Percentiles rank a stretch among this genome's conserved stretches.
phyloP scores from a whole-genome alignment of 2,113 vertebrate genomes.

The Callipepla californica region DNA sequence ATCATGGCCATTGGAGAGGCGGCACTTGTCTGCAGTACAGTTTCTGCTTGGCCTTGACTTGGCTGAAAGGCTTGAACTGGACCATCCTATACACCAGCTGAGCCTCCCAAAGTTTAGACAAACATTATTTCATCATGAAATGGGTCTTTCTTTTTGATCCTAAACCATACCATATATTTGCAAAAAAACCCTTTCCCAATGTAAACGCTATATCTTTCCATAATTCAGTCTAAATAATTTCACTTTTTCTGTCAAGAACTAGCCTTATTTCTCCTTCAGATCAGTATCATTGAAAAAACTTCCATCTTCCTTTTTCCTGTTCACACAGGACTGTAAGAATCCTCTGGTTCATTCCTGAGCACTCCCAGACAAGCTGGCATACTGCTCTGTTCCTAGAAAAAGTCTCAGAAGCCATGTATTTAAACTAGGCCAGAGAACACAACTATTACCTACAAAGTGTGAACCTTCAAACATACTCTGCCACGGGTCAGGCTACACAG shows the following conservation, averaged over 20 bases:
- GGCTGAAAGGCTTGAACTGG: neutral
- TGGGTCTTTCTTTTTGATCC: neutral
- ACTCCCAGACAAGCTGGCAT: too few relatives aligned
- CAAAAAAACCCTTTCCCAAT: neutral
- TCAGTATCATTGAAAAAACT: neutral
- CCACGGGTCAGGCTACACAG: neutral
- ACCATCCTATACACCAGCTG: neutral
- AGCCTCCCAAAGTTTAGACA: neutral
- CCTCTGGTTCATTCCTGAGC: rapidly evolving
- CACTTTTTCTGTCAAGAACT: neutral
- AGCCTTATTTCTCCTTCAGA: neutral
- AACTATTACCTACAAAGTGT: neutral
- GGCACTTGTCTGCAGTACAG: neutral
- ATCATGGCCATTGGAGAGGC: neutral
- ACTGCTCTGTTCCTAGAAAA: neutral
- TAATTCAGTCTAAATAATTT: neutral
- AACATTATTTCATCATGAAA: neutral
- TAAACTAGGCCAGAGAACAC: neutral
- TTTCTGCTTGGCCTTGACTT: neutral
- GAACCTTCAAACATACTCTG: neutral
- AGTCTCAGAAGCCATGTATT: neutral
- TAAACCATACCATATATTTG: neutral
- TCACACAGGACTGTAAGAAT: neutral
- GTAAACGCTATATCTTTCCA: neutral
- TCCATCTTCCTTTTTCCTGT: neutral